phyloP scores from a whole-genome alignment of 2,888 invertebrate species.

The Brassicogethes aeneus region DNA sequence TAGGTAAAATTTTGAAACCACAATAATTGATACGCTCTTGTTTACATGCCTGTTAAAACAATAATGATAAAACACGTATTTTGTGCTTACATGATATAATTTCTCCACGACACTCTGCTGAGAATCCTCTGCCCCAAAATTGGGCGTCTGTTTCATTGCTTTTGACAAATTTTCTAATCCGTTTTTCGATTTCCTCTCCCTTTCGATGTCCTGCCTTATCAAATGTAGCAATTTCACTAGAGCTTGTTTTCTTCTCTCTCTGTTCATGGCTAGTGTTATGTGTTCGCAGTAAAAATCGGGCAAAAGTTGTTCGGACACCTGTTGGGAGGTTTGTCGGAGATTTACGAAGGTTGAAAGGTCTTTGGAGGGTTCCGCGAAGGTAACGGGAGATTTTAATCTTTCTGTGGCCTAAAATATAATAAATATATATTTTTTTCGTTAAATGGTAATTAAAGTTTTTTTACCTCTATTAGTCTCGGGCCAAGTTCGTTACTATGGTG shows the following conservation, averaged over 20 bases:
- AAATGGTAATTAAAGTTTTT: not conserved
- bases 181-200: slow-evolving; percentile 81
- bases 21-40: no score
- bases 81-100: slow-evolving; percentile 71
- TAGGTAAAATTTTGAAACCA: no score
- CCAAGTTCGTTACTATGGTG: slow-evolving; percentile 61
- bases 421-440: not conserved
- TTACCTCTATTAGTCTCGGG: slow-evolving; percentile 62
- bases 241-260: slow-evolving; percentile 79
- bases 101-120: slow-evolving; percentile 88
- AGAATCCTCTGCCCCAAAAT: slow-evolving; percentile 78
- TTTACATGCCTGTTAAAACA: not conserved
- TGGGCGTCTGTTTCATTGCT: slow-evolving; percentile 78
- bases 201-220: slow-evolving; percentile 79
- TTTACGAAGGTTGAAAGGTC: slow-evolving; percentile 56
- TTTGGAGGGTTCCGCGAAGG: slow-evolving; percentile 62
- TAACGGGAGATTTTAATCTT: slow-evolving; percentile 58
- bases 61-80: not conserved
- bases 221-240: slow-evolving; percentile 76
- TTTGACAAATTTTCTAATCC: slow-evolving; percentile 83
- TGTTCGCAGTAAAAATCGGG: slow-evolving; percentile 96
- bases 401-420: slow-evolving; percentile 53
- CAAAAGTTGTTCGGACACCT: slow-evolving; percentile 68
- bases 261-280: slow-evolving; percentile 86
- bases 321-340: slow-evolving; percentile 54